Evolutionary conservation across 2,797 vertebrate genomes (phyloP).

Genomic region (Aselliscus stoliczkanus): DNA sequence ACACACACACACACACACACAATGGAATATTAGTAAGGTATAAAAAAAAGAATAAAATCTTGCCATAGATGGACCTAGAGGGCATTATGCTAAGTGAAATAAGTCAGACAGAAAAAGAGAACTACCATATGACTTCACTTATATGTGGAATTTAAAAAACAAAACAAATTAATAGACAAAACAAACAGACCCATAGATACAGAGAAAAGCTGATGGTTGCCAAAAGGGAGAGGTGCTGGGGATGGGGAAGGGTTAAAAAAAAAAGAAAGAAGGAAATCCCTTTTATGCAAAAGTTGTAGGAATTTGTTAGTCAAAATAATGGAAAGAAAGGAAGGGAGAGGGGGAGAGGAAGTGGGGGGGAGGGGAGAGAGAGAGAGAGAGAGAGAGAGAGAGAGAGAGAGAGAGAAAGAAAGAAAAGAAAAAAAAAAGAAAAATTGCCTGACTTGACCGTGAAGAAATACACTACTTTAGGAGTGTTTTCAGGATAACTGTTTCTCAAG

Average conservation of each 20-base stretch:
- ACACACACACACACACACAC: too few relatives aligned
- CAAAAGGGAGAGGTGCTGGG: background rate
- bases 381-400: background rate
- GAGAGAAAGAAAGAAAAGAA: background rate
- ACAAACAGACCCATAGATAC: background rate
- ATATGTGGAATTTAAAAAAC: background rate
- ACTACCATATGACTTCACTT: background rate
- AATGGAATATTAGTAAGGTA: background rate
- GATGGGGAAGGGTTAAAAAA: background rate
- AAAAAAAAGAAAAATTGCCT: background rate
- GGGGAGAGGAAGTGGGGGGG: accelerated
- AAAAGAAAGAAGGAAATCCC: background rate
- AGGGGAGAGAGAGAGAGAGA: background rate
- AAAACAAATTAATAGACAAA: background rate
- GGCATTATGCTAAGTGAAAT: background rate
- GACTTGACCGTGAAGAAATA: background rate
- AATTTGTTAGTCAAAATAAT: background rate
- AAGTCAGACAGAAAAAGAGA: background rate
- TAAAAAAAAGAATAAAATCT: background rate
- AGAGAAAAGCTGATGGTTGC: background rate
- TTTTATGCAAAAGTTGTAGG: background rate
- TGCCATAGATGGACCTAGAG: background rate
- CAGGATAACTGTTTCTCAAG: background rate
- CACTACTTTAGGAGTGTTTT: background rate
- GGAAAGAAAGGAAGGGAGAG: too few relatives aligned